A percentile compares a stretch with the other conserved stretches of the same genome.
These are phyloP conservation scores for Heliocidaris erythrogramma DNA, from an alignment of 35 echinoderm and acorn worm genomes.

Conservation along the genomic window DNA sequence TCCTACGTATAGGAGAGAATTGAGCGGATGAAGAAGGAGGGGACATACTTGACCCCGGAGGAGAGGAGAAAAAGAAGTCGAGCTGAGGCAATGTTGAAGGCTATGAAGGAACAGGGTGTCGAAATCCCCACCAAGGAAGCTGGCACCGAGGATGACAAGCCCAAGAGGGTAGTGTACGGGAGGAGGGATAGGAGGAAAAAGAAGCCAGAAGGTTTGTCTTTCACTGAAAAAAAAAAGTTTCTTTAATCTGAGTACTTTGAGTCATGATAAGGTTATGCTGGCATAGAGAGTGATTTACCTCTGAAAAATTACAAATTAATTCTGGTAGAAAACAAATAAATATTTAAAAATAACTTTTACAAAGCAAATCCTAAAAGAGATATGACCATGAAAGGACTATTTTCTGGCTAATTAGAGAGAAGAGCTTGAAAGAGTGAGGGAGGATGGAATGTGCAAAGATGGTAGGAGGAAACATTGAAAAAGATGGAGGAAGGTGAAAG, in stretches of 20 bases:
- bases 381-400: too few relatives aligned
- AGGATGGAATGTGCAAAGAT: too few relatives aligned
- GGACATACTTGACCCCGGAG: constrained; percentile 80
- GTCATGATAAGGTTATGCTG: background rate
- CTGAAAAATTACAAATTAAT: too few relatives aligned
- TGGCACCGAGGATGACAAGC: constrained; percentile 33
- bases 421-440: too few relatives aligned
- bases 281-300: too few relatives aligned
- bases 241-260: background rate
- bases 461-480: too few relatives aligned
- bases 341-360: too few relatives aligned
- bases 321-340: too few relatives aligned
- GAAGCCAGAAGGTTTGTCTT: constrained; percentile 2
- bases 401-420: too few relatives aligned
- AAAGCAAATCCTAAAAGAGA: too few relatives aligned
- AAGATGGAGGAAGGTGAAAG: too few relatives aligned
- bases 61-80: constrained; percentile 77
- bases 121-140: constrained; percentile 78
- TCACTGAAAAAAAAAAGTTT: background rate
- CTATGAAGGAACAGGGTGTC: constrained; percentile 80
- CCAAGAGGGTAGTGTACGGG: constrained; percentile 69
- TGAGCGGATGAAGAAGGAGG: constrained; percentile 73
- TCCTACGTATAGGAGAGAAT: constrained; percentile 71
- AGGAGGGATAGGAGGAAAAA: constrained; percentile 65
- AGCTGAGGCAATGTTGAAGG: constrained; percentile 74